phyloP scores from a whole-genome alignment of 2,113 vertebrate genomes.

The Hystrix cristata region DNA sequence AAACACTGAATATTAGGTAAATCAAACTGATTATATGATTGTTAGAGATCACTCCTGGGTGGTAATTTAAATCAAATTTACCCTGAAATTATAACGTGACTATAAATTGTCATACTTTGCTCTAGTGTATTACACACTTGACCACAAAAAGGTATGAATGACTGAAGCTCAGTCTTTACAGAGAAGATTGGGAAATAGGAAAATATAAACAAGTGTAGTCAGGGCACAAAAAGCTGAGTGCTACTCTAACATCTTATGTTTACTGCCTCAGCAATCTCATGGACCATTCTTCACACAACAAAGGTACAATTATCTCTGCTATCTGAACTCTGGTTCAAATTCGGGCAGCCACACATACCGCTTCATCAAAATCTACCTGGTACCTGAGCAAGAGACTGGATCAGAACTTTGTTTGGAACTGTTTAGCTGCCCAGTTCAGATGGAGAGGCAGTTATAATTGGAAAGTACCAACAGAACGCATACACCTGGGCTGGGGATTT shows the following conservation, averaged over 20 bases:
- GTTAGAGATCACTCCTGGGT: slow-evolving; percentile 22
- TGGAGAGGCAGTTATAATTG: neutral
- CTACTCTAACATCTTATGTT: neutral
- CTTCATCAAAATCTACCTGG: neutral
- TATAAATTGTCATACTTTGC: neutral
- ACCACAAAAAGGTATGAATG: slow-evolving; percentile 12
- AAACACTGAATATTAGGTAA: slow-evolving; percentile 35
- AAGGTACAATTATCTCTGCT: neutral
- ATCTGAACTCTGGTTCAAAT: neutral
- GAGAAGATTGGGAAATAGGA: neutral
- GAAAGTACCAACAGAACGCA: neutral
- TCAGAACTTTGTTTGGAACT: neutral
- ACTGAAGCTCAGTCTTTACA: neutral
- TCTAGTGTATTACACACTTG: neutral
- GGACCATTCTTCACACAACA: neutral
- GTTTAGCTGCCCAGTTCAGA: neutral
- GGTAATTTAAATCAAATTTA: slow-evolving; percentile 47
- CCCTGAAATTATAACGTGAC: neutral
- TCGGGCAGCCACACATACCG: neutral
- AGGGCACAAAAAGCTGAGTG: neutral
- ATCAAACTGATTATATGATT: slow-evolving; percentile 26
- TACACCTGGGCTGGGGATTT: neutral
- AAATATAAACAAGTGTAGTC: neutral
- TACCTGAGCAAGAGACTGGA: neutral
- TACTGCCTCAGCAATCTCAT: neutral